These are phyloP conservation scores for Diacarnus erythraeanus DNA, from an alignment of 37 sponge, comb jelly and placozoan genomes.

Conservation along the genomic window DNA sequence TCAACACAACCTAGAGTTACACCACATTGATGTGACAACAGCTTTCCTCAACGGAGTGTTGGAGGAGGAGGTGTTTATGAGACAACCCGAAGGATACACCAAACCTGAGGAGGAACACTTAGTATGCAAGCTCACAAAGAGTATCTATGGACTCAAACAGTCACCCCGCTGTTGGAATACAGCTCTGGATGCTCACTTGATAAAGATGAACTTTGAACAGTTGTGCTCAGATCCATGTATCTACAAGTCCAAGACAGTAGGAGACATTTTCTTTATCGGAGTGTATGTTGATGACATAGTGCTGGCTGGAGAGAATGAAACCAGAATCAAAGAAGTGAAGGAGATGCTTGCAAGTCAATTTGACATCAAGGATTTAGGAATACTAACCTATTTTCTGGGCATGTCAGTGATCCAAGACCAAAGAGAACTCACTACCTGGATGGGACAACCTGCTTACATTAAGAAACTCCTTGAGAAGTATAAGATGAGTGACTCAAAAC, in stretches of 20 bases:
- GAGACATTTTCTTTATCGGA: conserved; percentile 29
- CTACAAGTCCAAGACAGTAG: conserved; percentile 4
- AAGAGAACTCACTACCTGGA: conserved; percentile 6
- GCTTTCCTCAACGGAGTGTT: not conserved
- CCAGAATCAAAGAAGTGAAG: conserved; percentile 43
- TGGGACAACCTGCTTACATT: conserved; percentile 40
- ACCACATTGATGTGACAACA: not conserved
- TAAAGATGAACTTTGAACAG: conserved; percentile 50
- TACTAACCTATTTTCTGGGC: conserved; percentile 33
- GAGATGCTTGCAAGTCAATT: conserved; percentile 28
- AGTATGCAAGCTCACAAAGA: conserved; percentile 42
- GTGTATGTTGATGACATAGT: conserved; percentile 68
- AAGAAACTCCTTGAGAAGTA: conserved; percentile 29
- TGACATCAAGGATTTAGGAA: conserved; percentile 55
- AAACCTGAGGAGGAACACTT: conserved; percentile 29
- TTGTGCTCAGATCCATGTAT: conserved; percentile 50
- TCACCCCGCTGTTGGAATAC: conserved; percentile 59
- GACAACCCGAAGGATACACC: conserved; percentile 53
- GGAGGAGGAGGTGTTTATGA: conserved; percentile 8
- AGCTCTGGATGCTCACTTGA: conserved; percentile 52
- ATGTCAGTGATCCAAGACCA: conserved; percentile 31
- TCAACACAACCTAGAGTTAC: not conserved
- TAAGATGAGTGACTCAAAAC: conserved; percentile 31
- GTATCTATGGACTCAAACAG: conserved; percentile 73
- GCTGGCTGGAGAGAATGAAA: conserved; percentile 22